Evolutionary conservation across 2,113 vertebrate species (phyloP), one percentile per base, ranked within the genome.

Genomic region (Macrotus californicus): DNA sequence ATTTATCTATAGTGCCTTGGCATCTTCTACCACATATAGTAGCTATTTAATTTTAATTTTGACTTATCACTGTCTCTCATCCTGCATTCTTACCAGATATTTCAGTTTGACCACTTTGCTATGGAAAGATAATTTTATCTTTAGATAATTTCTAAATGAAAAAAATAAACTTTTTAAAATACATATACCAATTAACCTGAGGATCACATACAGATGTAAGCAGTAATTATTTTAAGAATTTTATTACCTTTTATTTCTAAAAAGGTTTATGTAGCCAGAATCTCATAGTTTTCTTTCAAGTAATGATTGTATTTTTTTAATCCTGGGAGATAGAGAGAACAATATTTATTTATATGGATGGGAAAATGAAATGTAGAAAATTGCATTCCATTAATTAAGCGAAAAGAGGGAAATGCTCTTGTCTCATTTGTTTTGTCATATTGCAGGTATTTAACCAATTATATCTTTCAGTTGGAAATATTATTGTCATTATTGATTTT

Each of bases 41-140:
- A 92, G 26, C 4, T 73, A 61, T 81, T 83, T 85, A 39, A 76
- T 94, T 92, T 93, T 50, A 75, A 87, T 69, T 81, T 75, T 94
- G 77, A 66, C 26, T 64, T 84, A 39, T 48, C 54, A n/a, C 11
- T 64, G 2, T 73, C 31, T 48, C 31, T 59, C 59, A 87, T 79
- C 12, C n/a, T 88, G 9, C 22, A 43, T 67, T 87, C 19, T 82
- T 90, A 77, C 56, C 13, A 69, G 50, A 14, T 79, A 48, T 72
- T 94, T 92, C 39, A 29, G 12, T 80, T 89, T 85, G 61, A 41
- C 39, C 22, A 89, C 12, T 66, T 89, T 85, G 26, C 64, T 79
- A 16, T 92, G 19, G 21, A 85, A 92, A 85, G 29, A 41, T 72
- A 72, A 50, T 85, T 39, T 64, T 88, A 76, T 77, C 64, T 73